Evolutionary conservation across 92 coral and sea anemone species (phyloP).

Genomic region (Palythoa grandiflora): DNA sequence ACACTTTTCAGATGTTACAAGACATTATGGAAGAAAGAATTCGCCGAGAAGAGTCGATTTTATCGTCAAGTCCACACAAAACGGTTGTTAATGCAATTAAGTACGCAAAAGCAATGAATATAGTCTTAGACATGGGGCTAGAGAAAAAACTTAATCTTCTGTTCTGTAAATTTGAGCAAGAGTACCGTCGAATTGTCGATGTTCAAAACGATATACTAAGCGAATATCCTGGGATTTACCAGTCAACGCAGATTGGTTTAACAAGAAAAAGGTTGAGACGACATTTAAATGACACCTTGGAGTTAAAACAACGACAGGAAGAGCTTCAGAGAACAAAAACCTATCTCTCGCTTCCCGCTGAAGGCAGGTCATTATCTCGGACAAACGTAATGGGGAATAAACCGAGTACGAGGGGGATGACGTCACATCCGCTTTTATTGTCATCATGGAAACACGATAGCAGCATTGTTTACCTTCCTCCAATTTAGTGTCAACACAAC

Average conservation of each 20-base stretch:
- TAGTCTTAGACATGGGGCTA: conserved; percentile 58
- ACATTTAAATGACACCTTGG: conserved; percentile 63
- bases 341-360: conserved; percentile 68
- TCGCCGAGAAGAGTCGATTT: conserved; percentile 76
- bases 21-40: conserved; percentile 80
- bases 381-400: neutral
- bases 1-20: conserved; percentile 43
- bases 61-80: conserved; percentile 86
- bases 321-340: conserved; percentile 73
- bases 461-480: conserved; percentile 76
- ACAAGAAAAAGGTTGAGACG: conserved; percentile 74
- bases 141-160: conserved; percentile 67
- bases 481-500: conserved; percentile 45
- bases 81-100: conserved; percentile 74
- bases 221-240: conserved; percentile 42
- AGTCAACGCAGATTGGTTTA: conserved; percentile 31
- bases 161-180: conserved; percentile 79
- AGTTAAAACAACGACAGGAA: conserved; percentile 61
- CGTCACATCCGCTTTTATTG: neutral
- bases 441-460: conserved; percentile 80
- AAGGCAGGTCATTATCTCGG: conserved; percentile 11
- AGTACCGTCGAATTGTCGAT: conserved; percentile 80
- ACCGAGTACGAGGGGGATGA: neutral
- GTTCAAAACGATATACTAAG: conserved; percentile 66
- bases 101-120: conserved; percentile 80